Conservation (phyloP, 2,888 invertebrate species). For the Teinopalpus imperialis region DNA sequence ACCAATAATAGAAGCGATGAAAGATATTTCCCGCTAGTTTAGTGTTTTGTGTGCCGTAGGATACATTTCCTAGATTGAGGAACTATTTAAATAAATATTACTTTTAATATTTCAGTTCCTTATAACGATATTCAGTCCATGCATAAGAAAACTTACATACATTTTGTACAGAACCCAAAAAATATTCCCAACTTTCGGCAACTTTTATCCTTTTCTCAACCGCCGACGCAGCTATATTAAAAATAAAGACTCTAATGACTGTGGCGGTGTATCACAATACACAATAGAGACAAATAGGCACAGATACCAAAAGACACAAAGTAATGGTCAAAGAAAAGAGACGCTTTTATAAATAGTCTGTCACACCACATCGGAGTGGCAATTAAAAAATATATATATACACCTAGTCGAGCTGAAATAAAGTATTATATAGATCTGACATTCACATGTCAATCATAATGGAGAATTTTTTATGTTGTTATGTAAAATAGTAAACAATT, state of each 20-base stretch:
- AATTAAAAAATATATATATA: constrained; percentile 16
- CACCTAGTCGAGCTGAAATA: background rate
- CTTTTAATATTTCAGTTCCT: no score
- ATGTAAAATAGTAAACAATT: no score
- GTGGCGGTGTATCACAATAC: constrained; percentile 26
- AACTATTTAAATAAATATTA: no score
- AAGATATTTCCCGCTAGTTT: no score
- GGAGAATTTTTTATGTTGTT: no score
- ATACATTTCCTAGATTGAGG: background rate
- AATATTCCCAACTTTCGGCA: background rate
- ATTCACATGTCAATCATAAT: no score
- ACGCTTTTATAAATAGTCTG: constrained; percentile 26
- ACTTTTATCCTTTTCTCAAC: constrained; percentile 14
- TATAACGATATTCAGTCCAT: no score
- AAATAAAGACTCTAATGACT: constrained; percentile 27
- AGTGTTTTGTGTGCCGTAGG: no score
- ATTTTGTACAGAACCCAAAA: constrained; percentile 15
- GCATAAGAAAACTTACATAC: background rate
- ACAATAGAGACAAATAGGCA: constrained; percentile 27
- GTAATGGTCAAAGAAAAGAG: constrained; percentile 26
- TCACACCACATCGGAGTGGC: constrained; percentile 20
- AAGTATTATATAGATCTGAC: no score
- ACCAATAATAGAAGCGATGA: no score
- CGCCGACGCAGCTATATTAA: constrained; percentile 17
- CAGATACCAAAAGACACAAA: constrained; percentile 26